These are phyloP conservation scores for Dysidea cf. avara DNA, from an alignment of 37 sponge, comb jelly and placozoan species.

Conservation along the genomic window DNA sequence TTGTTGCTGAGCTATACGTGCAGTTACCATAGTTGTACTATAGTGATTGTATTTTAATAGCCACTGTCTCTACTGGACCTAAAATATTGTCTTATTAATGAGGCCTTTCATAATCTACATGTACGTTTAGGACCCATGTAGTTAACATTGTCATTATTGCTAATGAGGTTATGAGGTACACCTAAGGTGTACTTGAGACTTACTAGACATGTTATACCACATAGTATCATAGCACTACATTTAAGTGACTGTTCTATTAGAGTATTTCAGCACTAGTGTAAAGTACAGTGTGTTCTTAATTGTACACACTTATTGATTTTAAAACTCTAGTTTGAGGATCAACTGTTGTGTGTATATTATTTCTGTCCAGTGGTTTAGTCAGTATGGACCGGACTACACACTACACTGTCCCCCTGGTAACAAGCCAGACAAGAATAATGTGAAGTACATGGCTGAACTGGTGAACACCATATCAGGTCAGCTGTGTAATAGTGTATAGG, in stretches of 20 bases:
- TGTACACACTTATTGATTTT: background rate
- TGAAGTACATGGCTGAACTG: slow-evolving; percentile 20
- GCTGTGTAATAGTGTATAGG: slow-evolving; percentile 12
- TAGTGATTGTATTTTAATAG: background rate
- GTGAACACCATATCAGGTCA: slow-evolving; percentile 29
- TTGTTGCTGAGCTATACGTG: too few relatives aligned
- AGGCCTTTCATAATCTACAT: too few relatives aligned
- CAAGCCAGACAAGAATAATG: slow-evolving; percentile 14
- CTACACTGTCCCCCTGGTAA: slow-evolving; percentile 12
- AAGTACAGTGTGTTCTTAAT: background rate
- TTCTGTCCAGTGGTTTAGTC: slow-evolving; percentile 10
- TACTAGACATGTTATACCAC: too few relatives aligned
- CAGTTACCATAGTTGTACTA: background rate
- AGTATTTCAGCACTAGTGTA: too few relatives aligned
- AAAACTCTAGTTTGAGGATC: background rate
- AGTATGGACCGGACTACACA: slow-evolving; percentile 39
- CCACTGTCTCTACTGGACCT: too few relatives aligned
- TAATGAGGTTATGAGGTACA: too few relatives aligned
- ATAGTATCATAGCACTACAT: too few relatives aligned
- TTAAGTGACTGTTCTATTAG: too few relatives aligned
- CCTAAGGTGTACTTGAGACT: too few relatives aligned
- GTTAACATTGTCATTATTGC: too few relatives aligned
- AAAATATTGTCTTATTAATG: too few relatives aligned
- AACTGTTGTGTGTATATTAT: background rate
- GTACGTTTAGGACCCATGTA: too few relatives aligned